Evolutionary conservation across 2,888 invertebrate genomes (phyloP).

Genomic region (Dicranocentrus wangi): DNA sequence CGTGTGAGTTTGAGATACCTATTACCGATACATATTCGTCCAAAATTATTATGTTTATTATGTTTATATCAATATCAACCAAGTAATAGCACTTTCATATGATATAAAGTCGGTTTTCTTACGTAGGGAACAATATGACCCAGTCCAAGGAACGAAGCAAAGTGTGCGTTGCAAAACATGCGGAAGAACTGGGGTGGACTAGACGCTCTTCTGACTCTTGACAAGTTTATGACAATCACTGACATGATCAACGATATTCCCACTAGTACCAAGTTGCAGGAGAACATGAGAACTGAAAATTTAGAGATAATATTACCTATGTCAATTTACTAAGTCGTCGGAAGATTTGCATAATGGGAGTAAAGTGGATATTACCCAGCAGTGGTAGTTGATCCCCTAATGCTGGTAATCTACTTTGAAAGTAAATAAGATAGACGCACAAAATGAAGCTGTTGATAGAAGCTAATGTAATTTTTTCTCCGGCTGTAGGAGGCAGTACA

Average conservation of each 20-base stretch:
- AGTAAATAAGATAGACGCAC: constrained; percentile 71
- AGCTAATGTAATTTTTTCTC: constrained; percentile 78
- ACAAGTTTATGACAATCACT: constrained; percentile 78
- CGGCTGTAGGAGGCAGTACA: constrained; percentile 79
- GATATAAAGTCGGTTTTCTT: too few species aligned
- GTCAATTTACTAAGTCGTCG: too few species aligned
- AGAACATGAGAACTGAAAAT: constrained; percentile 80
- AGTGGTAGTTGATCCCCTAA: constrained; percentile 78
- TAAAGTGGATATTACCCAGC: too few species aligned
- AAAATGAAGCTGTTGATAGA: constrained; percentile 71
- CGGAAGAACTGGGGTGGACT: constrained; percentile 75
- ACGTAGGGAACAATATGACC: constrained; percentile 73
- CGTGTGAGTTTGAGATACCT: constrained; percentile 72
- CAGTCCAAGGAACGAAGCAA: constrained; percentile 73
- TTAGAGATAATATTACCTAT: too few species aligned
- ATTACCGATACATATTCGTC: too few species aligned
- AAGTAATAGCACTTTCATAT: too few species aligned
- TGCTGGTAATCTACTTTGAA: constrained; percentile 77
- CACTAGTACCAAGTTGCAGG: constrained; percentile 77
- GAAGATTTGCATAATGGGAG: too few species aligned
- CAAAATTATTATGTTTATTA: too few species aligned
- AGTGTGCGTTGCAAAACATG: constrained; percentile 71
- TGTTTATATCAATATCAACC: too few species aligned
- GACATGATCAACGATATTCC: constrained; percentile 78
- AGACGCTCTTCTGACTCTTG: constrained; percentile 76